A percentile compares a stretch with the other conserved stretches of the same genome.
These are phyloP conservation scores for Alviniconcha marisindica DNA, from an alignment of 1,140 invertebrate genomes.

Conservation along the genomic window DNA sequence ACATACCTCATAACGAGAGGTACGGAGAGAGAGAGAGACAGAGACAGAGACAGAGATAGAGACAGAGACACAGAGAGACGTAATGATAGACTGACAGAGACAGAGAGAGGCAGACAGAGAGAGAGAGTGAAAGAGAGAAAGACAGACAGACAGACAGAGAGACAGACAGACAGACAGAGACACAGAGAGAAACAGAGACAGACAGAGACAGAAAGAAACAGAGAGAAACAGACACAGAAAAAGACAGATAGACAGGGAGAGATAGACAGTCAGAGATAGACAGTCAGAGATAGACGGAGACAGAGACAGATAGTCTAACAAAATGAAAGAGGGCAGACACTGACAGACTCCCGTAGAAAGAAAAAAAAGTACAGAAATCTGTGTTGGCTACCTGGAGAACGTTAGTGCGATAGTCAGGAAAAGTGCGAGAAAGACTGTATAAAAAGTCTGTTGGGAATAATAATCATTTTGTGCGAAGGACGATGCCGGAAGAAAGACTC, in stretches of 20 bases:
- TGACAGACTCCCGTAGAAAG: too few species aligned
- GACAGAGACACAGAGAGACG: not conserved
- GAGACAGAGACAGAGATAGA: conserved; percentile 25
- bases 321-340: not conserved
- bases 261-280: not conserved
- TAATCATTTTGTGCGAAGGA: too few species aligned
- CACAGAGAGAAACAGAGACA: not conserved
- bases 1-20: not conserved
- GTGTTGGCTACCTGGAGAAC: too few species aligned
- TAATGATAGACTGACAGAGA: not conserved
- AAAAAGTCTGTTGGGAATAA: too few species aligned
- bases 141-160: not conserved
- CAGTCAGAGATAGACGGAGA: not conserved
- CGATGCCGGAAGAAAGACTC: too few species aligned
- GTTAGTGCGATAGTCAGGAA: too few species aligned
- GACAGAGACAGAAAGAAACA: not conserved
- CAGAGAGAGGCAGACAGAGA: not conserved
- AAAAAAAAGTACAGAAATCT: too few species aligned
- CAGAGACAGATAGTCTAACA: not conserved
- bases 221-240: not conserved
- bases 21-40: not conserved
- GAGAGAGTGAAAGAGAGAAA: not conserved
- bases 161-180: not conserved
- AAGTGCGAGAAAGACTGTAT: too few species aligned
- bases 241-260: not conserved